phyloP scores from a whole-genome alignment of 2,113 vertebrate genomes.

The Dasypus novemcinctus region DNA sequence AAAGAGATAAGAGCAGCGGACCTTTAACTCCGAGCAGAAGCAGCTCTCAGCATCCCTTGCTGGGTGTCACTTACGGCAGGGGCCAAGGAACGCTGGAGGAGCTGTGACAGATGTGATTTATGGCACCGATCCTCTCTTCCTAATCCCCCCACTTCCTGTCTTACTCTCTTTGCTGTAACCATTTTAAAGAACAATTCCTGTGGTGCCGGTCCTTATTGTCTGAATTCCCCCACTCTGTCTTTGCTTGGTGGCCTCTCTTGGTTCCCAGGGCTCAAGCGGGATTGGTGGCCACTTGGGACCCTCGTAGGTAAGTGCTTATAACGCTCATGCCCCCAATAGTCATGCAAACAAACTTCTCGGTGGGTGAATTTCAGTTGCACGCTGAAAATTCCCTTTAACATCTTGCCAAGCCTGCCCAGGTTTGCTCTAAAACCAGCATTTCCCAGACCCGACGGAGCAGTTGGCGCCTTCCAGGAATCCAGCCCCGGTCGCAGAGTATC shows the following conservation, averaged over 20 bases:
- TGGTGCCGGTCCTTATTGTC: rapidly evolving
- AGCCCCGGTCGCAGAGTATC: slow-evolving; percentile 48
- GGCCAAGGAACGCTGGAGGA: rapidly evolving
- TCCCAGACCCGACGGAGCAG: slow-evolving; percentile 4
- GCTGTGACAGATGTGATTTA: rapidly evolving
- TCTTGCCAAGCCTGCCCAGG: not conserved
- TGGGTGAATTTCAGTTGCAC: not conserved
- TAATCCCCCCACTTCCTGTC: not conserved
- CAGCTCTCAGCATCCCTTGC: rapidly evolving
- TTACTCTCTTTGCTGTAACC: not conserved
- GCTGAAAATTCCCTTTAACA: not conserved
- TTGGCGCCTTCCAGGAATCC: slow-evolving; percentile 23
- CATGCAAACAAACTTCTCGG: not conserved
- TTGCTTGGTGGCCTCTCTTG: not conserved
- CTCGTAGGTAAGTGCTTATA: not conserved
- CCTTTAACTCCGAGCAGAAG: not conserved
- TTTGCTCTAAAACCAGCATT: not conserved
- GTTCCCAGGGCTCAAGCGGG: not conserved
- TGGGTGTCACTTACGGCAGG: rapidly evolving
- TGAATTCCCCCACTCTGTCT: not conserved
- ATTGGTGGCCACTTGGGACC: not conserved
- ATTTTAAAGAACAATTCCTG: not conserved
- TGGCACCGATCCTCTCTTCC: not conserved
- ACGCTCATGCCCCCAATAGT: rapidly evolving
- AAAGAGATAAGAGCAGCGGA: not conserved